phyloP scores from a whole-genome alignment of 2,113 vertebrate genomes.

The human region DNA sequence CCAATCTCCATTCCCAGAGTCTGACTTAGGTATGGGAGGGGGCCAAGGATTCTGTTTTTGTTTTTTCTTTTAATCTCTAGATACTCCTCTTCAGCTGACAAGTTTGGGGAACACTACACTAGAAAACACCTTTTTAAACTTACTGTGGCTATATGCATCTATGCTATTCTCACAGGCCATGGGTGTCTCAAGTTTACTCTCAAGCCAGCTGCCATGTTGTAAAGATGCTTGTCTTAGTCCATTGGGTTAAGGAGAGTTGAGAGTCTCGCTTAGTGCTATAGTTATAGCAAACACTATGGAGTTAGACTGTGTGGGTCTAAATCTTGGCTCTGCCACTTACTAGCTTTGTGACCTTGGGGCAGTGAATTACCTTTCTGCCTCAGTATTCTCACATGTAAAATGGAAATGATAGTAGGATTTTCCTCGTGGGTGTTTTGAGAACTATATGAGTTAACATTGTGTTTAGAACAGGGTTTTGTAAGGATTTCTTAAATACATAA shows the following conservation, averaged over 20 bases:
- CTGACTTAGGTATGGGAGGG: background rate
- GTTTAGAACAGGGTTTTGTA: background rate
- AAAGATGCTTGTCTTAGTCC: no score
- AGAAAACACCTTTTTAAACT: background rate
- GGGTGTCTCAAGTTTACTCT: background rate
- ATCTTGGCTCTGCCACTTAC: background rate
- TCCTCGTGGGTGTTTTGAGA: background rate
- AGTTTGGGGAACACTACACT: background rate
- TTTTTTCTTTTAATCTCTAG: background rate
- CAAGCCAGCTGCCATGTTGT: background rate
- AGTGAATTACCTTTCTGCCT: background rate
- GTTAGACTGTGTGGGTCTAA: background rate
- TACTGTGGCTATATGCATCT: background rate
- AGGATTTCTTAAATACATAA: background rate
- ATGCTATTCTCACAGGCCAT: background rate
- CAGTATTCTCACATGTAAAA: background rate
- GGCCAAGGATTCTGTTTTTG: background rate
- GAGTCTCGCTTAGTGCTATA: background rate
- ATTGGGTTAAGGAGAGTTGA: background rate
- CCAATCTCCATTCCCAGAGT: background rate
- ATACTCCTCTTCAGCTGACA: background rate
- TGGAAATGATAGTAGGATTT: conserved; percentile 23
- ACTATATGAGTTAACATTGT: conserved; percentile 25
- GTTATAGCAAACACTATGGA: background rate
- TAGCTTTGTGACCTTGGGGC: background rate